These are phyloP conservation scores for Trogon melanurus DNA, from an alignment of 2,113 vertebrate genomes.

Conservation along the genomic window DNA sequence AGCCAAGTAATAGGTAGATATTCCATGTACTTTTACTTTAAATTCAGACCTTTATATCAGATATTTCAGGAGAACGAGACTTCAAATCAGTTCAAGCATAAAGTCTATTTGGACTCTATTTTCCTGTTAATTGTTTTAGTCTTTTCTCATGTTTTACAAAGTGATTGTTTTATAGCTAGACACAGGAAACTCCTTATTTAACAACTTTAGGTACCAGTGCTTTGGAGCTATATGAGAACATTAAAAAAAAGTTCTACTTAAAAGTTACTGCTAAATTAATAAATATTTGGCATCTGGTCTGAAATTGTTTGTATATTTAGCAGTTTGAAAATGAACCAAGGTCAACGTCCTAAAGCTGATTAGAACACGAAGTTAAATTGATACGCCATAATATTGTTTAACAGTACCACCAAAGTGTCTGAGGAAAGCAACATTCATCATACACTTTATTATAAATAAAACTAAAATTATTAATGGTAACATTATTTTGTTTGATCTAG, in stretches of 20 bases:
- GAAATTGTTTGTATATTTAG: constrained; percentile 61
- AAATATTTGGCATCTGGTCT: constrained; percentile 68
- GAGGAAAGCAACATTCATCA: neutral
- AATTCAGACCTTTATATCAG: constrained; percentile 23
- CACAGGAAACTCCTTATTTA: constrained; percentile 63
- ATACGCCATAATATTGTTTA: constrained; percentile 4
- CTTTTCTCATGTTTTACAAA: constrained; percentile 67
- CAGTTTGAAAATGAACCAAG: constrained; percentile 54
- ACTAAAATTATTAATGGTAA: neutral
- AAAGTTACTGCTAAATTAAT: constrained; percentile 57
- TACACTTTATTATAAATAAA: neutral
- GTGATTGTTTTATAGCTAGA: constrained; percentile 65
- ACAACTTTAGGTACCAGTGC: constrained; percentile 26
- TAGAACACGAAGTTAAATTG: constrained; percentile 29
- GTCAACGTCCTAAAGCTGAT: constrained; percentile 33
- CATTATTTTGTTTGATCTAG: neutral
- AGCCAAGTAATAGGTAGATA: neutral
- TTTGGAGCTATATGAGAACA: constrained; percentile 56
- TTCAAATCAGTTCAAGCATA: constrained; percentile 53
- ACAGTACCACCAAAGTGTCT: constrained; percentile 32
- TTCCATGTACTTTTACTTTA: neutral
- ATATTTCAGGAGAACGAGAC: constrained; percentile 41
- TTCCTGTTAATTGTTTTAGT: constrained; percentile 70
- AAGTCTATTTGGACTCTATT: constrained; percentile 64
- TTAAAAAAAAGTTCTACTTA: constrained; percentile 57